Base-by-base conservation (phyloP, 2,797 vertebrate species). In the Discoglossus pictus region DNA sequence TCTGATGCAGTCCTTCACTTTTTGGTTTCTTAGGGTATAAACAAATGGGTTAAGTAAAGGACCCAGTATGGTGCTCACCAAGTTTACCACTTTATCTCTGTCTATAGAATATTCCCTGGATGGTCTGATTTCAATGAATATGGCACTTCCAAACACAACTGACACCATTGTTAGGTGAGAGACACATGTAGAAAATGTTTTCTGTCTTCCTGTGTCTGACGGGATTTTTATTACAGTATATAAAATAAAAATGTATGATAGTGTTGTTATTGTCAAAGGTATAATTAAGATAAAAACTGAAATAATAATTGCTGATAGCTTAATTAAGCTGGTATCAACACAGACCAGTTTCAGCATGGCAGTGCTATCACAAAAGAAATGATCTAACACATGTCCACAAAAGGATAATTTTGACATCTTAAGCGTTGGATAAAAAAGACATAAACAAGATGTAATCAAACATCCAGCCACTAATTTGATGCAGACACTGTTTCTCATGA, bases 91-190 rank as follows among this genome's bases (percentile, higher is more conserved):
- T 46, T 81, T 81, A 16, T 75, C 78, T 3, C 74, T 61, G 21
- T 72, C 65, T 10, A 76, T 62, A 3, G 75, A 73, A 72, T 80
- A 65, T 20, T 76, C 75, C 4, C 63, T 65, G 61, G 12, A 63
- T 69, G 68, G 78, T 17, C 72, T 82, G n/a, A 82, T 72, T 50
- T 80, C 80, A 67, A 76, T 76, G 52, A 79, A 80, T 15, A 82
- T 80, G 35, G 78, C 79, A 43, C 39, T 18, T 13, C 56, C 56
- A 60, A 46, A 60, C 1, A 60, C 56, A 12, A 60, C 21, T 20
- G 72, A 76, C 17, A 76, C 61, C 47, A 78, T 68, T 15, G 64
- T 73, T 24, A 76, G 65, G 38, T 77, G 73, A 20, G 72, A 79
- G 2, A 70, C 64, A 4, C 72, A 78, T 9, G 66, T 74, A 24